Percentiles rank a stretch among this genome's conserved stretches.
Conservation (phyloP, 2,797 vertebrate species). For the Oreonectes daqikongensis region DNA sequence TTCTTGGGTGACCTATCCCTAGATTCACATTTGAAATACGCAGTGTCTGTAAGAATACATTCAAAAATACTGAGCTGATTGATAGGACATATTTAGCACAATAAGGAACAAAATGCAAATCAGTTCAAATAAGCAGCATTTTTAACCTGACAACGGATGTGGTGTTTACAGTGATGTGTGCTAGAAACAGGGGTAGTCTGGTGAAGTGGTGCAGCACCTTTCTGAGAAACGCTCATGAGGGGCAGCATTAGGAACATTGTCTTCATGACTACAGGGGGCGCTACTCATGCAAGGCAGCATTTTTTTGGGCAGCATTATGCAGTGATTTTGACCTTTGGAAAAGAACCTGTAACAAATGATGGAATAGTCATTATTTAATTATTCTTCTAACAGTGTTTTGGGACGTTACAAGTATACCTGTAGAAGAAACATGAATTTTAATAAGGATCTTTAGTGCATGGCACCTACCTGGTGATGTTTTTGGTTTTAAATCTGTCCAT, state of each 20-base stretch:
- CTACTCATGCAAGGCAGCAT: conserved; percentile 65
- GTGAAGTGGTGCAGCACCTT: conserved; percentile 74
- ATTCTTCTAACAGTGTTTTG: too few species aligned
- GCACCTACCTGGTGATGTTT: conserved; percentile 67
- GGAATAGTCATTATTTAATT: conserved; percentile 1
- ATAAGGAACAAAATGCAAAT: conserved; percentile 2
- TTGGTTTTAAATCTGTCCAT: conserved; percentile 72
- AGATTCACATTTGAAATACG: background rate
- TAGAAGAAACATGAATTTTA: too few species aligned
- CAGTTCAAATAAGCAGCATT: background rate
- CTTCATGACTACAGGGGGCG: conserved; percentile 68
- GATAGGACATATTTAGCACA: background rate
- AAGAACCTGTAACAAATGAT: conserved; percentile 71
- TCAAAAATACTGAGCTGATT: background rate
- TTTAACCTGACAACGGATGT: conserved; percentile 7
- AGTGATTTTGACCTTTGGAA: conserved; percentile 73
- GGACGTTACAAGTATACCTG: too few species aligned
- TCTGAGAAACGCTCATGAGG: conserved; percentile 65
- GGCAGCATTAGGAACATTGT: conserved; percentile 58
- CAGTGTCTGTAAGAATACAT: background rate
- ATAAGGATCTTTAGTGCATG: background rate
- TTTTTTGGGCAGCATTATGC: conserved; percentile 66
- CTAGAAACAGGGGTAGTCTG: conserved; percentile 78
- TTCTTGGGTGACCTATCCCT: too few species aligned
- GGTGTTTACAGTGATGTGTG: conserved; percentile 23